Evolutionary conservation across 2,113 vertebrate genomes (phyloP), one percentile per base, ranked within the genome.

Genomic region (Rhea pennata): DNA sequence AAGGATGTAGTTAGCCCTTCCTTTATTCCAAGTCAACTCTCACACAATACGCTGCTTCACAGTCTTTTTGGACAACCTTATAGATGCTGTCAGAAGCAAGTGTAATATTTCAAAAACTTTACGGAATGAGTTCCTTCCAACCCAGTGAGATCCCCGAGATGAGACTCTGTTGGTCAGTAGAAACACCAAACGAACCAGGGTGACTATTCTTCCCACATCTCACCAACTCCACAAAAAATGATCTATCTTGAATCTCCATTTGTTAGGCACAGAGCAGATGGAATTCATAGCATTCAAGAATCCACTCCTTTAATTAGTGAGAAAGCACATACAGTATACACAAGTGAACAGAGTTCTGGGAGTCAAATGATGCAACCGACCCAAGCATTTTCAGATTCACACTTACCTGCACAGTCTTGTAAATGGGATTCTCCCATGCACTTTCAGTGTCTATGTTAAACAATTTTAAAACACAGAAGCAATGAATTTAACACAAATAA

Each of bases 121-220:
- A 36, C 1, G 31, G 50, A 10, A 81, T 31, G 71, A 66, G 53
- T 27, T 78, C 39, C 42, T 73, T 92, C 26, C 82, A 51, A n/a
- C 44, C 44, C 74, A 36, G 64, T 46, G 48, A 84, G 42, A 44
- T 33, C 12, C 50, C 26, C 0, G 5, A 54, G 66, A 79, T 24
- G 26, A 84, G 42, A 64, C 22, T 71, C 22, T 71, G 61, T 6
- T 29, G 48, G 40, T 26, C 51, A 40, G 46, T 10, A 6, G 61
- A 66, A 58, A 36, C 0, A 3, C 27, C 0, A 0, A 31, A 36
- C 0, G 12, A 66, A 27, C 40, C 1, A 0, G 5, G 36, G 53
- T 62, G 42, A 50, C 50, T 13, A 5, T 3, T 85, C 66, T 59
- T 86, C 42, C 42, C 64, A 46, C 48, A 4, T 16, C 48, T 14